Evolutionary conservation across 1,140 invertebrate genomes (phyloP).

Genomic region (Colletes latitarsis): DNA sequence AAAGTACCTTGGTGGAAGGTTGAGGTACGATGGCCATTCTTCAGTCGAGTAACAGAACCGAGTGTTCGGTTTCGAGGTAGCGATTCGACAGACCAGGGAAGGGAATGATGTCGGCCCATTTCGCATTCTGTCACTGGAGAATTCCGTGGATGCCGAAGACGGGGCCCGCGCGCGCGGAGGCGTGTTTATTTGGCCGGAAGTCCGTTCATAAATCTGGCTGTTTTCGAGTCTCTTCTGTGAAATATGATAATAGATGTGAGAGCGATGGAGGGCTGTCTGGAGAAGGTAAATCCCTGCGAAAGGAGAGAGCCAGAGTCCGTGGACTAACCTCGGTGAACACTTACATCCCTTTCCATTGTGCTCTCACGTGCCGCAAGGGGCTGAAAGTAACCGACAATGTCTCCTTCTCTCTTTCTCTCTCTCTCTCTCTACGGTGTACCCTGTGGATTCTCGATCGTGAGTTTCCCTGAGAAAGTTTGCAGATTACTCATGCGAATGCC

Average conservation of each 20-base stretch:
- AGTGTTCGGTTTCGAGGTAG: conserved; percentile 12
- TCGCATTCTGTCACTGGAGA: conserved; percentile 68
- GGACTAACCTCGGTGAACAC: conserved; percentile 43
- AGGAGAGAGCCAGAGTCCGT: conserved; percentile 49
- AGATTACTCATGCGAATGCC: conserved; percentile 70
- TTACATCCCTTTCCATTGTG: conserved; percentile 35
- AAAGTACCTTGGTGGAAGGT: background rate
- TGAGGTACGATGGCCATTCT: background rate
- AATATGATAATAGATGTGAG: conserved; percentile 75
- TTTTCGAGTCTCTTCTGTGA: conserved; percentile 72
- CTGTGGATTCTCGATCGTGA: conserved; percentile 50
- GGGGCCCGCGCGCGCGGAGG: conserved; percentile 20
- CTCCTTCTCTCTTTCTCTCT: background rate
- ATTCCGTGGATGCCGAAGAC: conserved; percentile 64
- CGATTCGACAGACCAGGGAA: conserved; percentile 38
- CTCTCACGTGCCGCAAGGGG: conserved; percentile 9
- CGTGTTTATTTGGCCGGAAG: conserved; percentile 75
- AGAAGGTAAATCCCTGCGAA: conserved; percentile 64
- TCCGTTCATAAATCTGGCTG: conserved; percentile 76
- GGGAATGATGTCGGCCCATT: conserved; percentile 61
- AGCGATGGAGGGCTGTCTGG: conserved; percentile 60
- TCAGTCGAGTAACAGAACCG: conserved; percentile 39
- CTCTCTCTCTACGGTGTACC: background rate
- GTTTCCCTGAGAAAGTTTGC: conserved; percentile 66
- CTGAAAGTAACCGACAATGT: conserved; percentile 52